phyloP scores from a whole-genome alignment of 1,140 invertebrate species.

The Sycobia sp. region DNA sequence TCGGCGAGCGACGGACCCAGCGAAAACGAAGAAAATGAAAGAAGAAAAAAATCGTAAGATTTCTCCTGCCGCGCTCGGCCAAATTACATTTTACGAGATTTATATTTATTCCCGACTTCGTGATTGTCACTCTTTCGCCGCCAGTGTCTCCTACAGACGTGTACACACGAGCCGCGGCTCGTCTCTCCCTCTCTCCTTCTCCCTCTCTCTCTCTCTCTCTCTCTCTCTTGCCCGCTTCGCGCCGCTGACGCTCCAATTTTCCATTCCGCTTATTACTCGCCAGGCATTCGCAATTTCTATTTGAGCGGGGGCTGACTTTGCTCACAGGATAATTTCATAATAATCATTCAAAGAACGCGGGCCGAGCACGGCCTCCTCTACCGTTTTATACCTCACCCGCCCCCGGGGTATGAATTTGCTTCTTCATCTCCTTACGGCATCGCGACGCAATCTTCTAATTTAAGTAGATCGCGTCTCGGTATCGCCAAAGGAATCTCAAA shows the following conservation, averaged over 20 bases:
- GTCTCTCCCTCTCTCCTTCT: neutral
- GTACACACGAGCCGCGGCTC: no score
- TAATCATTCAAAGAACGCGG: constrained; percentile 32
- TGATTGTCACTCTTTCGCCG: neutral
- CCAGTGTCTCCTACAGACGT: no score
- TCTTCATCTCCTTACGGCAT: neutral
- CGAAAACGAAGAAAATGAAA: no score
- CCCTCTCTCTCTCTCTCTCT: neutral
- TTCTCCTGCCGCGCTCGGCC: no score
- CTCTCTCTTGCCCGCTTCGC: neutral
- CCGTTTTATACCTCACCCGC: neutral
- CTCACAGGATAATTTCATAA: constrained; percentile 25
- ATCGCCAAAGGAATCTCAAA: constrained; percentile 4
- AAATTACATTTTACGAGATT: constrained; percentile 18
- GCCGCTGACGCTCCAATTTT: constrained; percentile 17
- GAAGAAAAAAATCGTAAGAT: no score
- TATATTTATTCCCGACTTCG: constrained; percentile 2
- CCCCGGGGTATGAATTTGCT: no score
- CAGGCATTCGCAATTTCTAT: constrained; percentile 33
- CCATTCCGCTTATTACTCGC: constrained; percentile 16
- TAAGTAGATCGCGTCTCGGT: constrained; percentile 3
- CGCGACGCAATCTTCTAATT: neutral
- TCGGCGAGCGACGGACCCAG: no score
- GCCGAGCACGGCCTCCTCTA: neutral
- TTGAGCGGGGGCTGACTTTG: constrained; percentile 22